A percentile compares a stretch with the other conserved stretches of the same genome.
These are phyloP conservation scores for Drosophila ercepeae DNA, from an alignment of 1,140 invertebrate species.

Conservation along the genomic window DNA sequence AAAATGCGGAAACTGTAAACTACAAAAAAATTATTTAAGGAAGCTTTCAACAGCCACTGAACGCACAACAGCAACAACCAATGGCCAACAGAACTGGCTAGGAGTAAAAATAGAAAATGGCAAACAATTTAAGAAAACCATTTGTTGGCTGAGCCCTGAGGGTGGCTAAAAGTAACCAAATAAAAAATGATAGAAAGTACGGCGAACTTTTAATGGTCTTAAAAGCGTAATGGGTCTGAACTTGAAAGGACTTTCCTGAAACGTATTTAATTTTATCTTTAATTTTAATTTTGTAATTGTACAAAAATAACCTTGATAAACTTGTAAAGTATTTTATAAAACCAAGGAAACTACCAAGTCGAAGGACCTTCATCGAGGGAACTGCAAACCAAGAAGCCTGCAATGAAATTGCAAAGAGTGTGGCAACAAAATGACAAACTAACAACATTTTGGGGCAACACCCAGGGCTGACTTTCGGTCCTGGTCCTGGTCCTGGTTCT, in stretches of 20 bases:
- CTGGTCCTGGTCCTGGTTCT: slow-evolving; percentile 11
- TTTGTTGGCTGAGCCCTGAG: slow-evolving; percentile 62
- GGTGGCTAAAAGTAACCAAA: slow-evolving; percentile 24
- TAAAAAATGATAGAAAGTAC: background rate
- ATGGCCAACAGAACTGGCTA: slow-evolving; percentile 16
- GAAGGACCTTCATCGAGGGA: background rate
- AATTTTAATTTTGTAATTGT: background rate
- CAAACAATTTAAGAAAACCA: slow-evolving; percentile 80
- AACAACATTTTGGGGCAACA: slow-evolving; percentile 65
- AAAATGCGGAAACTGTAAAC: slow-evolving; percentile 72
- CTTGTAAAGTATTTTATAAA: background rate
- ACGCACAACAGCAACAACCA: slow-evolving; percentile 13
- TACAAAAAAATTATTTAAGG: slow-evolving; percentile 68
- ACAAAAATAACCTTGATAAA: background rate
- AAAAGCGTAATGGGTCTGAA: background rate
- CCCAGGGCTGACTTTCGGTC: slow-evolving; percentile 47
- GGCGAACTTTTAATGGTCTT: slow-evolving; percentile 6
- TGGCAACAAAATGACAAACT: slow-evolving; percentile 51
- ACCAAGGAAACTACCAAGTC: background rate
- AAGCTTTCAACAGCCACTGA: slow-evolving; percentile 47
- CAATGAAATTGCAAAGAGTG: slow-evolving; percentile 31
- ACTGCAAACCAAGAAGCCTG: background rate
- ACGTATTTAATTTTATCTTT: background rate
- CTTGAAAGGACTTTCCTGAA: background rate
- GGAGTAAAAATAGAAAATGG: slow-evolving; percentile 67